phyloP scores from a whole-genome alignment of 2,797 vertebrate genomes.

The Merluccius polli region DNA sequence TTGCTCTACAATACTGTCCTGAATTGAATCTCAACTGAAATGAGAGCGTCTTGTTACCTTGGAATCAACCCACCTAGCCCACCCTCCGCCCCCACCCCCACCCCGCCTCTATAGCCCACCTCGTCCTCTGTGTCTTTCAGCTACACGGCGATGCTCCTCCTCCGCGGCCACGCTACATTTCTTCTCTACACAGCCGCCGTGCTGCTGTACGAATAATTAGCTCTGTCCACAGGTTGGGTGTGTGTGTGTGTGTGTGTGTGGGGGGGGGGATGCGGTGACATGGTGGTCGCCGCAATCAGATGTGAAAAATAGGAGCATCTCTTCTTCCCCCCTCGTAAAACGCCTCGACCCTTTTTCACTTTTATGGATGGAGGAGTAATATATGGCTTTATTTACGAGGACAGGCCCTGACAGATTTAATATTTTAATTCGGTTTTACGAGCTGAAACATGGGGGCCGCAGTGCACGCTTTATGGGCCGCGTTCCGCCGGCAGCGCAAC shows the following conservation, averaged over 20 bases:
- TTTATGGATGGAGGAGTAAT: conserved; percentile 74
- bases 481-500: conserved; percentile 30
- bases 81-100: too few species aligned
- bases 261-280: conserved; percentile 29
- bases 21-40: too few species aligned
- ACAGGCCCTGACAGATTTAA: conserved; percentile 77
- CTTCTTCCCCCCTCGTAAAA: conserved; percentile 63
- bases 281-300: conserved; percentile 21
- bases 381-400: conserved; percentile 78
- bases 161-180: too few species aligned
- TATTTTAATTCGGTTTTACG: conserved; percentile 83
- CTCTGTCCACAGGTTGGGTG: conserved; percentile 40
- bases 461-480: conserved; percentile 67
- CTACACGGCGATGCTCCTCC: too few species aligned
- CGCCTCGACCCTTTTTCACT: conserved; percentile 63
- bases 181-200: conserved; percentile 10
- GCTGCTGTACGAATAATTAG: conserved; percentile 59
- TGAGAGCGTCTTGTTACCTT: too few species aligned
- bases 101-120: too few species aligned
- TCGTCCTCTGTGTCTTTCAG: too few species aligned
- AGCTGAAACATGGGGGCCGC: conserved; percentile 62
- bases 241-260: conserved; percentile 21
- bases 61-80: too few species aligned
- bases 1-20: too few species aligned
- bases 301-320: conserved; percentile 53